Base-by-base conservation (phyloP, 2,888 invertebrate genomes). In the Orthosia incerta region DNA sequence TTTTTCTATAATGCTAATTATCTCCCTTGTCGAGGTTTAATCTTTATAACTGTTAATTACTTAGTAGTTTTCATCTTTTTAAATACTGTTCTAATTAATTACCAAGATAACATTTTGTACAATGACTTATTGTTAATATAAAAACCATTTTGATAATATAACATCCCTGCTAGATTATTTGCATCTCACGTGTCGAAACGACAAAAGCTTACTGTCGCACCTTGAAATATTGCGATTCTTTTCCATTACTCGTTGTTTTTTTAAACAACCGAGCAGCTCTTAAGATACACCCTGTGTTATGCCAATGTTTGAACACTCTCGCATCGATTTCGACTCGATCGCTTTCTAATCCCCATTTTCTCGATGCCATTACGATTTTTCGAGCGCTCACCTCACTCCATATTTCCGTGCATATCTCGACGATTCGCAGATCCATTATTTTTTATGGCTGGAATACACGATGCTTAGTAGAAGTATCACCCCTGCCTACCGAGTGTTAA, bases 381-480 rank as follows among this genome's bases (percentile, higher is more conserved):
- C 91, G 92, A 92, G 90, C 94, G 95, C 94, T 93, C 93, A 95
- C 95, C 95, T 95, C 93, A 90, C 95, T 94, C 95, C 94, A 95
- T 95, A 96, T 95, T 96, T 95, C 94, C 93, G 94, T 93, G 95
- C 95, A 95, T 96, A 96, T 96, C 96, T 92, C 95, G 93, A 92
- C 95, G 94, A 96, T 96, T 96, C 94, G 93, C 91, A 95, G 95
- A 95, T 95, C 95, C 95, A 96, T 96, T 96, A 96, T 95, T 95
- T 96, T 96, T 96, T 96, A 96, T 96, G 93, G 94, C 89, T 91
- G 89, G 94, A 95, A 94, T 95, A 95, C 95, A 95, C 93, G 94
- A 90, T 90, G 94, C 93, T 94, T 93, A 95, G 92, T 91, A 88
- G 89, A 92, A 91, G 93, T 91, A 89, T 90, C 93, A 87, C 92